These are phyloP conservation scores for Philereme vetulata DNA, from an alignment of 2,888 invertebrate genomes.

Conservation along the genomic window DNA sequence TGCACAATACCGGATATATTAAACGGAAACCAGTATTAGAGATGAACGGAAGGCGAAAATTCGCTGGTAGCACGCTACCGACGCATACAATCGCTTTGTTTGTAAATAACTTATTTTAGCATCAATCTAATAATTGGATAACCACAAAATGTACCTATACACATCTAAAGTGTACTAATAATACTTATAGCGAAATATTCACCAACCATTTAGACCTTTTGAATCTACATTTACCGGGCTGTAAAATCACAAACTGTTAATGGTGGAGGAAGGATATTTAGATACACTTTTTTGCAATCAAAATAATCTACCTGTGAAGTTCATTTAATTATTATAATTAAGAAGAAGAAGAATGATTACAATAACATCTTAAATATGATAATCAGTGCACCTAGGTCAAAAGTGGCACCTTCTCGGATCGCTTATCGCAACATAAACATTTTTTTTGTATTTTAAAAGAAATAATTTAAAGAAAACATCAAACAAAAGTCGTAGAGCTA, in stretches of 20 bases:
- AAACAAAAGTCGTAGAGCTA: slow-evolving; percentile 13
- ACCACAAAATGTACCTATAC: no score
- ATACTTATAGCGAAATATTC: no score
- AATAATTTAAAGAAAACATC: slow-evolving; percentile 17
- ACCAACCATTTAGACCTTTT: no score
- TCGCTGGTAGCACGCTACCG: slow-evolving; percentile 58
- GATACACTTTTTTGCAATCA: not conserved
- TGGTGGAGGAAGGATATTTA: no score
- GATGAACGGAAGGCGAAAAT: slow-evolving; percentile 72
- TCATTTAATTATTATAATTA: slow-evolving; percentile 14
- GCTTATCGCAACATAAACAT: slow-evolving; percentile 13
- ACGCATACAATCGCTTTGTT: slow-evolving; percentile 28
- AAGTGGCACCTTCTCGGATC: slow-evolving; percentile 40
- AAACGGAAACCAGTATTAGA: slow-evolving; percentile 58
- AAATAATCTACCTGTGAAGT: slow-evolving; percentile 13
- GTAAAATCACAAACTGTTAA: no score
- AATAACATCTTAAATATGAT: slow-evolving; percentile 23
- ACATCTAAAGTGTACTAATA: no score
- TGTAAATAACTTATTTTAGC: slow-evolving; percentile 20
- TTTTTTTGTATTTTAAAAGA: slow-evolving; percentile 1
- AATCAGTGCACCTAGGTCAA: slow-evolving; percentile 38
- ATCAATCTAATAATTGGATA: not conserved
- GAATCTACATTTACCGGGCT: no score
- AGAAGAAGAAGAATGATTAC: no score
- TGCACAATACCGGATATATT: slow-evolving; percentile 47